Base-by-base conservation (phyloP, 1,140 invertebrate genomes). In the Brachionus koreanus region DNA sequence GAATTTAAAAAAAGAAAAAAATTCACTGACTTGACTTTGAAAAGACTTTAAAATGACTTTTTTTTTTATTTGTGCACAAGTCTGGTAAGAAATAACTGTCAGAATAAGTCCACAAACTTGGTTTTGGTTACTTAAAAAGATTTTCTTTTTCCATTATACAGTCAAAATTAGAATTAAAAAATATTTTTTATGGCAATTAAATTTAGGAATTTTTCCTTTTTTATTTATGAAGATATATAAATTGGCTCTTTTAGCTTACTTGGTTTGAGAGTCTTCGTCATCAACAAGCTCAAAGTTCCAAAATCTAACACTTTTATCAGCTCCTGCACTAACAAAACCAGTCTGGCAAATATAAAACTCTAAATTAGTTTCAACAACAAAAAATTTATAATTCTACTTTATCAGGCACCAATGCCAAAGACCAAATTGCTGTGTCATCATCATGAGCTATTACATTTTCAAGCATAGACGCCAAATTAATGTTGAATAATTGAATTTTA, bases 221-320 rank as follows among this genome's bases (percentile, higher is more conserved):
- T n/a, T n/a, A n/a, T n/a, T n/a, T 33, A 49, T 29, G 3, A 29
- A 29, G 3, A 49, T 49, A n/a, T 5, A 13, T 13, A 49, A 63
- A 25, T 5, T 25, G 23, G 35, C 13, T 37, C 0, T 42, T 63
- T 39, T 79, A 82, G 86, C 85, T 85, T 85, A 85, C 82, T 83
- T 72, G 46, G 63, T 49, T 19, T 75, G 35, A 12, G 23, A 46
- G 57, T 75, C 82, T 33, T 85, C 84, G 46, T 88, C 86, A 13
- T 84, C 84, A 1, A 89, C 91, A 0, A 97, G 88, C 87, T 97
- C 94, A 89, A 96, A 97, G 83, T 93, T 91, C 96, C 96, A 99
- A 86, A 98, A 93, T 87, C 96, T 97, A 0, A 98, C 92, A 0
- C 92, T 93, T 84, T 93, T 92, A 87, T 99, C 97, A 12, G 92